Percentiles rank a stretch among this genome's conserved stretches.
phyloP scores from a whole-genome alignment of 2,797 vertebrate genomes.

The Diglossa cyanea region DNA sequence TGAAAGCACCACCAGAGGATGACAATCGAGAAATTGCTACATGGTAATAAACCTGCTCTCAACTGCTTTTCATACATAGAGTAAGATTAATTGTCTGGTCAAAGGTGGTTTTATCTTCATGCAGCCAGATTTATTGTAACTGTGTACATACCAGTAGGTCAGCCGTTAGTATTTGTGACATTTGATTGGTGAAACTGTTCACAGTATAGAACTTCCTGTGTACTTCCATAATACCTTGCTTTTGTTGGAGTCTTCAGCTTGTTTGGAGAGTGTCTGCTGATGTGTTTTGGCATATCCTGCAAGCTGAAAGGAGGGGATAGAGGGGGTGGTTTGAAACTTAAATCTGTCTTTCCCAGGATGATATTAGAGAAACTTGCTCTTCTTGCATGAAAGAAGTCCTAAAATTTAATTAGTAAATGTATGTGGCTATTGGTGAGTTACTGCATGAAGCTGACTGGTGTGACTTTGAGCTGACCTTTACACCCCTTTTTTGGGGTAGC shows the following conservation, averaged over 20 bases:
- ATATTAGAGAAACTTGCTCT: not conserved
- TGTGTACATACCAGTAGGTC: not conserved
- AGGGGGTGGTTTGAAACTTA: not conserved
- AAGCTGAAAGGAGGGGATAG: not conserved
- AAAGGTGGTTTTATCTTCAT: not conserved
- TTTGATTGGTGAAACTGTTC: not conserved
- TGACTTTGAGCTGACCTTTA: not conserved
- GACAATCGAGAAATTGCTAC: slow-evolving; percentile 99
- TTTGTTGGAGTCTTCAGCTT: not conserved
- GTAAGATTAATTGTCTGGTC: not conserved
- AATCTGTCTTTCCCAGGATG: not conserved
- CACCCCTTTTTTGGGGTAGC: not conserved
- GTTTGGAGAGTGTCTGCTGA: not conserved
- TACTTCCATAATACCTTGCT: not conserved
- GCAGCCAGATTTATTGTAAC: not conserved
- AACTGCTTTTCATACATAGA: not conserved
- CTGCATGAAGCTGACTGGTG: not conserved
- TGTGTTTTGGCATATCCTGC: not conserved
- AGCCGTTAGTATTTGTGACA: not conserved
- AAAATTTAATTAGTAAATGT: not conserved
- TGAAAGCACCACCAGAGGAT: slow-evolving; percentile 98
- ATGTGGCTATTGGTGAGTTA: not conserved
- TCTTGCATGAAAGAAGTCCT: not conserved
- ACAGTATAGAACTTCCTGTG: not conserved
- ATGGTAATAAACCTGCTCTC: slow-evolving; percentile 83